A percentile compares a stretch with the other conserved stretches of the same genome.
These are phyloP conservation scores for Drosophila baimaii DNA, from an alignment of 1,140 invertebrate genomes.

Conservation along the genomic window DNA sequence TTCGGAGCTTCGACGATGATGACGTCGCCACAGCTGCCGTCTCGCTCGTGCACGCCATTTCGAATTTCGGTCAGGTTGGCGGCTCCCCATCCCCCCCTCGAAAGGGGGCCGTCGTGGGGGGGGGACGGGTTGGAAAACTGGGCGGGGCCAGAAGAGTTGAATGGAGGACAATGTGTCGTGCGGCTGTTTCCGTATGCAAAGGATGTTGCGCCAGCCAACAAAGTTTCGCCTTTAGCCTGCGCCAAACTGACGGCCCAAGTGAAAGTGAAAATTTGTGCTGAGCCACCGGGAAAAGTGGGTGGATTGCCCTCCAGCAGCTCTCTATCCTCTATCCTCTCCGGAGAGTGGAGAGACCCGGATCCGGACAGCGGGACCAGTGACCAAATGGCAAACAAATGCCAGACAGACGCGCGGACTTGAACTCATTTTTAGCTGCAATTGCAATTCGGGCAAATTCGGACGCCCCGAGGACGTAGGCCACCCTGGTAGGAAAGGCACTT, in stretches of 20 bases:
- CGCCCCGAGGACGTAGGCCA: constrained; percentile 23
- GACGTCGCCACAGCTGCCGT: constrained; percentile 58
- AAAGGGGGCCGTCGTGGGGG: not conserved
- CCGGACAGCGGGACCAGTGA: constrained; percentile 37
- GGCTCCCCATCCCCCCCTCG: constrained; percentile 27
- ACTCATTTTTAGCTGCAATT: constrained; percentile 59
- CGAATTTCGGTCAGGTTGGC: constrained; percentile 80
- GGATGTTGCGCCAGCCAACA: constrained; percentile 79
- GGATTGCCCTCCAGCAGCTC: not conserved
- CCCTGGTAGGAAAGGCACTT: constrained; percentile 11
- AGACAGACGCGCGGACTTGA: constrained; percentile 69
- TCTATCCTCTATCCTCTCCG: not conserved
- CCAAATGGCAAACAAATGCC: constrained; percentile 71
- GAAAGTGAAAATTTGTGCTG: constrained; percentile 75
- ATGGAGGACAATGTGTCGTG: constrained; percentile 81
- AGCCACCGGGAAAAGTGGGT: constrained; percentile 42
- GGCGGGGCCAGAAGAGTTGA: constrained; percentile 70
- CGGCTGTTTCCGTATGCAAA: constrained; percentile 82
- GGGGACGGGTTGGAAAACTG: constrained; percentile 8
- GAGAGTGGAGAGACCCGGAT: constrained; percentile 4
- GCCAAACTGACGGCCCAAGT: constrained; percentile 77
- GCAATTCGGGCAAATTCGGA: constrained; percentile 26
- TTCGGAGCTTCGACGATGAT: constrained; percentile 67
- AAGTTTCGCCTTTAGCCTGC: constrained; percentile 71
- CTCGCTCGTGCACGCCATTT: constrained; percentile 62